phyloP scores from a whole-genome alignment of 1,140 invertebrate genomes.

The Trichonephila inaurata region DNA sequence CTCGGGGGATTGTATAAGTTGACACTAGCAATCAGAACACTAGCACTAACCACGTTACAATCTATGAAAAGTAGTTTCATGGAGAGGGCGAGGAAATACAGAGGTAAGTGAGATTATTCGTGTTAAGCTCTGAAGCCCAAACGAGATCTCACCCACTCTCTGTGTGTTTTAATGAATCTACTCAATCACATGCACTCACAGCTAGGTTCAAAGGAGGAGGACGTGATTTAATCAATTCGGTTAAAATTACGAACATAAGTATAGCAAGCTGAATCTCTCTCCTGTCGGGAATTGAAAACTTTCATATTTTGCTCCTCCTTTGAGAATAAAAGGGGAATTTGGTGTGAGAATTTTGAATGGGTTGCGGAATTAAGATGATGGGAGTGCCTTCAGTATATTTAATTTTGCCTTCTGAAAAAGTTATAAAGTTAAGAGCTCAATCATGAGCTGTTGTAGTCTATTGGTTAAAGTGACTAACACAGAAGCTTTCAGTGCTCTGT shows the following conservation, averaged over 20 bases:
- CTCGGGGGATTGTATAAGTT: slow-evolving; percentile 34
- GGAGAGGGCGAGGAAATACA: slow-evolving; percentile 4
- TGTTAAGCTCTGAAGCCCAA: background rate
- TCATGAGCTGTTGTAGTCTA: too few species aligned
- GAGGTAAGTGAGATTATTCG: slow-evolving; percentile 20
- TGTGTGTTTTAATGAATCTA: slow-evolving; percentile 25
- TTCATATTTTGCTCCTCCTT: background rate
- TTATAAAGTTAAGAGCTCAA: too few species aligned
- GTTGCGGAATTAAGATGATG: background rate
- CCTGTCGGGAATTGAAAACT: background rate
- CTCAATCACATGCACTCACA: slow-evolving; percentile 23
- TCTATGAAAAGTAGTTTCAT: slow-evolving; percentile 29
- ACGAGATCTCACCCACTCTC: background rate
- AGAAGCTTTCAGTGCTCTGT: too few species aligned
- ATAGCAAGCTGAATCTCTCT: background rate
- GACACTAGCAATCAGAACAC: slow-evolving; percentile 25
- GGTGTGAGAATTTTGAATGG: background rate
- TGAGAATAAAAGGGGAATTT: background rate
- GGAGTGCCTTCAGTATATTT: background rate
- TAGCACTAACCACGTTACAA: slow-evolving; percentile 25
- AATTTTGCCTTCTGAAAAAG: background rate
- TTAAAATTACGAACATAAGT: background rate
- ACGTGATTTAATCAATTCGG: slow-evolving; percentile 27
- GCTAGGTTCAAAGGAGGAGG: background rate
- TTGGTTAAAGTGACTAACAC: too few species aligned